These are phyloP conservation scores for Crocallis elinguaria DNA, from an alignment of 2,888 invertebrate genomes.

Conservation along the genomic window DNA sequence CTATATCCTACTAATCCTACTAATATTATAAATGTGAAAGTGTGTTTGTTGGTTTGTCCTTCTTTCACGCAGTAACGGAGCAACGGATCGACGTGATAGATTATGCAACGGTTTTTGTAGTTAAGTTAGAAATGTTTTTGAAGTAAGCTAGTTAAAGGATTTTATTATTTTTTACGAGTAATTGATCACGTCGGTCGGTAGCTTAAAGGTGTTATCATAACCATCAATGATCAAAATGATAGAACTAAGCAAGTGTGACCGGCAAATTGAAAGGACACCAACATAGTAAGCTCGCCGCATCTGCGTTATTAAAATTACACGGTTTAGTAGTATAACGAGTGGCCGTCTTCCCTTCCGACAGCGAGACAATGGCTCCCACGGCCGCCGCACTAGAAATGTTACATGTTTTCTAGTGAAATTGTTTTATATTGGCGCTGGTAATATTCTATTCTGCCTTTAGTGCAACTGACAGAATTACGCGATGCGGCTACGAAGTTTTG, in stretches of 20 bases:
- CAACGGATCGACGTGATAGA: no score
- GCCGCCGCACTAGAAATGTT: slow-evolving; percentile 26
- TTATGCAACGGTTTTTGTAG: no score
- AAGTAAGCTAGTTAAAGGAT: no score
- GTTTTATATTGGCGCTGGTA: slow-evolving; percentile 29
- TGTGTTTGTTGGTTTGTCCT: no score
- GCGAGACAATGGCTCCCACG: slow-evolving; percentile 46
- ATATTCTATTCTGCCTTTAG: slow-evolving; percentile 24
- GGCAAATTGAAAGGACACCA: slow-evolving; percentile 21
- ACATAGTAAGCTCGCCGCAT: slow-evolving; percentile 21
- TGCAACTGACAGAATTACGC: slow-evolving; percentile 2
- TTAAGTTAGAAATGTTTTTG: no score
- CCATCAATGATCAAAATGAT: not conserved
- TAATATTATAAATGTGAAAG: no score
- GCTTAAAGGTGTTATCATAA: no score
- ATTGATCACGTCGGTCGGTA: no score
- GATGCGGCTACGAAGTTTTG: slow-evolving; percentile 1
- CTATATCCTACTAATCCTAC: no score
- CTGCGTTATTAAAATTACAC: slow-evolving; percentile 39
- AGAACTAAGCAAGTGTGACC: slow-evolving; percentile 14
- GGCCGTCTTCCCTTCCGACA: slow-evolving; percentile 38
- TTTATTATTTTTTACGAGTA: no score
- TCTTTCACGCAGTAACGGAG: no score
- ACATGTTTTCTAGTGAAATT: slow-evolving; percentile 42
- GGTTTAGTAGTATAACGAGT: slow-evolving; percentile 21